phyloP scores from a whole-genome alignment of 2,888 invertebrate species.

The Drosophila silvestris region DNA sequence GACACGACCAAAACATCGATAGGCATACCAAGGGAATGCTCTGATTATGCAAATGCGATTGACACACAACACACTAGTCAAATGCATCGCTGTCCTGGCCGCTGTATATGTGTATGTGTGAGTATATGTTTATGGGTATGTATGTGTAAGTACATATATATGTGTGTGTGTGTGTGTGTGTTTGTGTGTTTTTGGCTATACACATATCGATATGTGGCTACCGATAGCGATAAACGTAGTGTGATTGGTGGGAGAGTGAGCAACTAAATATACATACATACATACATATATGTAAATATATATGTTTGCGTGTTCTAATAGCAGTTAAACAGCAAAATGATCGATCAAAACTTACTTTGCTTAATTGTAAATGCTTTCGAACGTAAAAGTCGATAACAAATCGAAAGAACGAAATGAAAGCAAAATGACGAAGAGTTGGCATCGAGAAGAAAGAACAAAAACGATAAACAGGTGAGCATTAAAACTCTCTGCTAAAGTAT shows the following conservation, averaged over 20 bases:
- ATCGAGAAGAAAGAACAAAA: constrained; percentile 61
- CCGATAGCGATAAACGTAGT: constrained; percentile 30
- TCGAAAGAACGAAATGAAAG: constrained; percentile 61
- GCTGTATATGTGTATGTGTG: constrained; percentile 7
- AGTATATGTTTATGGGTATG: constrained; percentile 4
- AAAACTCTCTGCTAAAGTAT: constrained; percentile 35
- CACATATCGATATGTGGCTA: constrained; percentile 34
- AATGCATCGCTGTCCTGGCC: constrained; percentile 6
- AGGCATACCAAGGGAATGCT: neutral
- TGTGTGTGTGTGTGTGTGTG: neutral
- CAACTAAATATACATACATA: constrained; percentile 47
- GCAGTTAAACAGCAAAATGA: constrained; percentile 57
- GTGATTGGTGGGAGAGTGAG: constrained; percentile 12
- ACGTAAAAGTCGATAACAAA: constrained; percentile 62
- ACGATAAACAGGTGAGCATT: constrained; percentile 50
- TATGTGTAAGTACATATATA: neutral
- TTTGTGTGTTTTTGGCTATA: constrained; percentile 1
- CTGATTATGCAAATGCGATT: neutral
- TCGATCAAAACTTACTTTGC: constrained; percentile 70
- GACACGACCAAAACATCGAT: constrained; percentile 19
- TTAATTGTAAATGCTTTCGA: constrained; percentile 78
- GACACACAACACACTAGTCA: neutral
- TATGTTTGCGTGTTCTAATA: constrained; percentile 26
- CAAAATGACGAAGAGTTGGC: constrained; percentile 65
- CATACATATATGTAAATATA: neutral